phyloP scores from a whole-genome alignment of 1,140 invertebrate genomes.

The Thaumatotibia leucotreta region DNA sequence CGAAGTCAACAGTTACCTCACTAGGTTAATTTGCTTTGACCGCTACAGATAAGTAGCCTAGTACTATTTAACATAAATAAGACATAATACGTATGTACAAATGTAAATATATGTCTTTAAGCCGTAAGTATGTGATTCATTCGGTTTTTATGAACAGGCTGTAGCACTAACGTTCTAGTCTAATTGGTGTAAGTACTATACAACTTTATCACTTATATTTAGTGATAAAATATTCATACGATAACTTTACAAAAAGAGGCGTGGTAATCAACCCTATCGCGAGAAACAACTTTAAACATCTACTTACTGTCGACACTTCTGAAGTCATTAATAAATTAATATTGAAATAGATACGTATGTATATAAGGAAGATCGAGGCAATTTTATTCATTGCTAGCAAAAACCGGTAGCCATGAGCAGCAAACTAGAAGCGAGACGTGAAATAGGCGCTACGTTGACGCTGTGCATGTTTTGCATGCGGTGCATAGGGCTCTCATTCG shows the following conservation, averaged over 20 bases:
- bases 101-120: no score
- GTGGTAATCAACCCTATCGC: conserved; percentile 2
- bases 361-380: not conserved
- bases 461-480: conserved; percentile 52
- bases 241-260: not conserved
- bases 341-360: not conserved
- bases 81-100: no score
- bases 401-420: not conserved
- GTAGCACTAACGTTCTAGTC: no score
- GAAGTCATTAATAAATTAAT: conserved; percentile 6
- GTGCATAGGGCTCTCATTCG: conserved; percentile 53
- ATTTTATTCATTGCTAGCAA: not conserved
- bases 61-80: no score
- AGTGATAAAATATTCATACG: not conserved
- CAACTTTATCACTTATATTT: not conserved
- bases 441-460: conserved; percentile 51
- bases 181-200: no score
- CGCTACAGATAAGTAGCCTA: not conserved
- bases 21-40: not conserved
- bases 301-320: not conserved
- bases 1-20: not conserved
- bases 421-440: conserved; percentile 39
- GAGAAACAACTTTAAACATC: not conserved
- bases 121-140: no score
- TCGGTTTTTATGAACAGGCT: no score